Conservation (phyloP, 2,113 vertebrate genomes). For the Trochalopteron elliotii region DNA sequence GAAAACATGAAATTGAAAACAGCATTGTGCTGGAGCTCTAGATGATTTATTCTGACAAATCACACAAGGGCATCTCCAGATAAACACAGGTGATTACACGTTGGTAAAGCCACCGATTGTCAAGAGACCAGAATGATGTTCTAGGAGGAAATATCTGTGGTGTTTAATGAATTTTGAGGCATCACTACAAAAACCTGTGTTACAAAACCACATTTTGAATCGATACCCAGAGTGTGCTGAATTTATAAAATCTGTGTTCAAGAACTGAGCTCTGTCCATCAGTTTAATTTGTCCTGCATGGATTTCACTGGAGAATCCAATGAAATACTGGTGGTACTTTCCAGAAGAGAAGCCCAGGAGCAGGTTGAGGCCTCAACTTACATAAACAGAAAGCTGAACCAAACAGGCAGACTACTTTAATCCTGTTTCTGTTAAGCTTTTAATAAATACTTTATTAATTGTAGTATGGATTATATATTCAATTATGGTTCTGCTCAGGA, state of each 20-base stretch:
- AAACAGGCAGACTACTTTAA: neutral
- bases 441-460: neutral
- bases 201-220: neutral
- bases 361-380: neutral
- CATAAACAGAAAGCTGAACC: neutral
- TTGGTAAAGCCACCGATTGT: neutral
- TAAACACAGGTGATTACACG: neutral
- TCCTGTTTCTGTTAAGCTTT: neutral
- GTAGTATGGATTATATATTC: neutral
- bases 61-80: neutral
- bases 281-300: neutral
- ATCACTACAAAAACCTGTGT: neutral
- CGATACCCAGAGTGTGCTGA: neutral
- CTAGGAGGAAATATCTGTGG: neutral
- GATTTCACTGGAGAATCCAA: neutral
- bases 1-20: neutral
- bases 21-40: neutral
- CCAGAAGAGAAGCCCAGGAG: neutral
- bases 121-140: neutral
- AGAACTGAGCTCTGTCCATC: neutral
- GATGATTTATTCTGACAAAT: conserved; percentile 8
- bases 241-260: neutral
- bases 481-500: neutral
- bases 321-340: neutral
- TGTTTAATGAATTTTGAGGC: neutral